phyloP scores from a whole-genome alignment of 2,888 invertebrate genomes.

The Neria commutata region DNA sequence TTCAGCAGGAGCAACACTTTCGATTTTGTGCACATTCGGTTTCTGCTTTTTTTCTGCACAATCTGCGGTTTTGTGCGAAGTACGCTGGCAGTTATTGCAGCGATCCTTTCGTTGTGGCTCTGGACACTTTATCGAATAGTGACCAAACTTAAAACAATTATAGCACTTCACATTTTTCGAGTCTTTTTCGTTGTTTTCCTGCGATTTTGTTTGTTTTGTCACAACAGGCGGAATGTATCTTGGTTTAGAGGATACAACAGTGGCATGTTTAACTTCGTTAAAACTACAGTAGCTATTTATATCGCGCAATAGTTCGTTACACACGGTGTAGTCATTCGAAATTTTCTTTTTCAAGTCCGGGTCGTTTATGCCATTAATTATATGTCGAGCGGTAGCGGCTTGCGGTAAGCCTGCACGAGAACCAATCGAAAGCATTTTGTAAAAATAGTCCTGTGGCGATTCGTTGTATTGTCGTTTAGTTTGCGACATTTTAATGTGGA shows the following conservation, averaged over 20 bases:
- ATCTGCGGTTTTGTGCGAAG: not conserved
- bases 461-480: slow-evolving; percentile 16
- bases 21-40: no score
- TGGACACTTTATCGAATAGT: slow-evolving; percentile 5
- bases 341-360: slow-evolving; percentile 14
- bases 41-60: no score
- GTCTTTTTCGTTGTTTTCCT: no score
- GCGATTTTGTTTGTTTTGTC: no score
- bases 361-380: slow-evolving; percentile 22
- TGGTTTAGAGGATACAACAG: no score
- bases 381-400: slow-evolving; percentile 11
- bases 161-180: slow-evolving; percentile 11
- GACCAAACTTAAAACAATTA: slow-evolving; percentile 13
- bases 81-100: not conserved
- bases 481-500: slow-evolving; percentile 20
- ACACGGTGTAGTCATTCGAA: slow-evolving; percentile 10
- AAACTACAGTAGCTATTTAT: slow-evolving; percentile 16
- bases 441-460: slow-evolving; percentile 18
- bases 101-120: slow-evolving; percentile 16
- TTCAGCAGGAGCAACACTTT: no score
- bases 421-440: slow-evolving; percentile 21
- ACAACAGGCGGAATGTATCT: no score
- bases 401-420: slow-evolving; percentile 12
- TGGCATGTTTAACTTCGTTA: no score
- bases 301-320: slow-evolving; percentile 17